Percentiles rank a stretch among this genome's conserved stretches.
These are phyloP conservation scores for Myanophis thanlyinensis DNA, from an alignment of 2,113 vertebrate species.

Conservation along the genomic window DNA sequence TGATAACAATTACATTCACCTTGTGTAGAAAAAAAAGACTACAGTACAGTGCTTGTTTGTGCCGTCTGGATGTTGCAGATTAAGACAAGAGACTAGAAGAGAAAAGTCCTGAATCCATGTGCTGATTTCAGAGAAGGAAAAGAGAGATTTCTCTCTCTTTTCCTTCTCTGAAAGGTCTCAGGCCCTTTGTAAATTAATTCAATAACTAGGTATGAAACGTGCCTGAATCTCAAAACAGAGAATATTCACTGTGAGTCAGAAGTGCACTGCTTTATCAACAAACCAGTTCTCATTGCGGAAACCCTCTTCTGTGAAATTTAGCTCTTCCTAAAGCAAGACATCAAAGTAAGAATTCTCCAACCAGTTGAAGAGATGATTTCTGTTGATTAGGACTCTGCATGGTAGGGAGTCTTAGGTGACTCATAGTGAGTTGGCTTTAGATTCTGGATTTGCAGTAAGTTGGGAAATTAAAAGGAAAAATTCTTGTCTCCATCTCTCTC, in stretches of 20 bases:
- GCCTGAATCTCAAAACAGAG: background rate
- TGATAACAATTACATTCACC: background rate
- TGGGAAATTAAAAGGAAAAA: background rate
- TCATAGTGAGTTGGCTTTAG: background rate
- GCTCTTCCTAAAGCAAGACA: constrained; percentile 34
- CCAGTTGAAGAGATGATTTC: background rate
- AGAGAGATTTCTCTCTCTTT: background rate
- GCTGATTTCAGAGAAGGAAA: no score
- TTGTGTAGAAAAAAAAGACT: background rate
- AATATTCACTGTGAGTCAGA: background rate
- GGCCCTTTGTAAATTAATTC: background rate
- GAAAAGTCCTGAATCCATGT: background rate
- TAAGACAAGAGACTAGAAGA: background rate
- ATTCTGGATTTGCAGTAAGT: background rate
- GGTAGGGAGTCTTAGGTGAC: background rate
- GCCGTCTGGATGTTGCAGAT: background rate
- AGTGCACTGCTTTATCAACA: background rate
- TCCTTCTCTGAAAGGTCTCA: background rate
- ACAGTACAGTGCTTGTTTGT: background rate
- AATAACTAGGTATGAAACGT: background rate
- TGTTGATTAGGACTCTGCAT: background rate
- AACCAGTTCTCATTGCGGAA: background rate
- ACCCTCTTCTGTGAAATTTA: constrained; percentile 23
- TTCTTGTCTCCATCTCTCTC: constrained; percentile 14
- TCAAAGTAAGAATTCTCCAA: constrained; percentile 20